Percentiles rank a stretch among this genome's conserved stretches.
These are phyloP conservation scores for Elysia crispata DNA, from an alignment of 2,888 invertebrate species.

Conservation along the genomic window DNA sequence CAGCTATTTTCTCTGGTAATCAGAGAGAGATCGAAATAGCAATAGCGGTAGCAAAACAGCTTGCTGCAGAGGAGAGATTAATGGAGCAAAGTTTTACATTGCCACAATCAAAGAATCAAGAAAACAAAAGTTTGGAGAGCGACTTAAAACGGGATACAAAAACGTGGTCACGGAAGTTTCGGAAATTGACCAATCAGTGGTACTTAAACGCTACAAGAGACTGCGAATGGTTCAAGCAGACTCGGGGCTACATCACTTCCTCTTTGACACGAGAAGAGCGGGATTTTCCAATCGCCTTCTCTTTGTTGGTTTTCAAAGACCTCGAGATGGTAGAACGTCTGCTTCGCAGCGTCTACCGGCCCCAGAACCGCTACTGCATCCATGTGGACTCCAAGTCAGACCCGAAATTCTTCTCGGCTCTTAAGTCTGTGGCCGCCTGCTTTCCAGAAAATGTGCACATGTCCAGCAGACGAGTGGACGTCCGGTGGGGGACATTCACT, in stretches of 20 bases:
- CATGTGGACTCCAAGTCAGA: conserved; percentile 69
- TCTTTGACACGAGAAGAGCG: conserved; percentile 58
- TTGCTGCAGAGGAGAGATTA: too few species aligned
- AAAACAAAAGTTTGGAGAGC: too few species aligned
- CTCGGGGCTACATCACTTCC: conserved; percentile 48
- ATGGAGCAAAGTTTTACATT: too few species aligned
- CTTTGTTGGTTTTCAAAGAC: conserved; percentile 65
- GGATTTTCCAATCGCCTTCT: conserved; percentile 66
- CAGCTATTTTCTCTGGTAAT: too few species aligned
- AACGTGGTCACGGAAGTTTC: too few species aligned
- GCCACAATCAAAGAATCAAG: too few species aligned
- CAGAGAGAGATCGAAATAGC: too few species aligned
- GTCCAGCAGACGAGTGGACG: conserved; percentile 55
- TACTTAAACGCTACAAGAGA: conserved; percentile 23
- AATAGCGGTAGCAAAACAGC: too few species aligned
- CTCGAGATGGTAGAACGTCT: conserved; percentile 59
- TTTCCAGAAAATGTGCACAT: conserved; percentile 69
- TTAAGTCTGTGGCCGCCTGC: conserved; percentile 58
- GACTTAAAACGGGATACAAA: too few species aligned
- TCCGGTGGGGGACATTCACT: conserved; percentile 64
- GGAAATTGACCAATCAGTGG: too few species aligned
- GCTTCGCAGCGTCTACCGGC: conserved; percentile 68
- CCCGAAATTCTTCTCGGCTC: conserved; percentile 52
- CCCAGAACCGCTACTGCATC: conserved; percentile 72
- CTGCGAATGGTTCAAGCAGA: conserved; percentile 42